Evolutionary conservation across 2,888 invertebrate species (phyloP).

Genomic region (Fissipunctia ypsillon): DNA sequence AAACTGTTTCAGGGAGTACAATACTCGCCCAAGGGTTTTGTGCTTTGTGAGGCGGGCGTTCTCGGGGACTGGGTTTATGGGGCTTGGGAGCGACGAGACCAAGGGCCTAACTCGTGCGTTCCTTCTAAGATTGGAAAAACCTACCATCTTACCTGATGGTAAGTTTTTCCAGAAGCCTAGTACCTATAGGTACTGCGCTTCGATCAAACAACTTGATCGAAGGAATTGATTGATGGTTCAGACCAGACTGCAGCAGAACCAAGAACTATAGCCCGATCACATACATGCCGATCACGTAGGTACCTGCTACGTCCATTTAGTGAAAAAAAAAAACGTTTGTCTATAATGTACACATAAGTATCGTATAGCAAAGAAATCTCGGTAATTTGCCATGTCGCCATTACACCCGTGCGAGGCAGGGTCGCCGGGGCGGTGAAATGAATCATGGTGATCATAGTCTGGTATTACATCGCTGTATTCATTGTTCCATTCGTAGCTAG

Average conservation of each 20-base stretch:
- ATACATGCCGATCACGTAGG: too few species aligned
- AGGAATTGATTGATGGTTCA: background rate
- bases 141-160: too few species aligned
- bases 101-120: background rate
- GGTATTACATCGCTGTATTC: constrained; percentile 12
- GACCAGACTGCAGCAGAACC: background rate
- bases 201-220: too few species aligned
- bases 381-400: background rate
- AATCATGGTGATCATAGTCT: constrained; percentile 12
- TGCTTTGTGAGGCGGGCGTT: background rate
- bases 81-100: background rate
- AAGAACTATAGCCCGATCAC: background rate
- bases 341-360: background rate
- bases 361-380: background rate
- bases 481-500: constrained; percentile 14
- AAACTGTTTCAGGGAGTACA: background rate
- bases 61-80: background rate
- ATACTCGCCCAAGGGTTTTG: background rate
- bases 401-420: background rate
- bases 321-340: background rate
- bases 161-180: too few species aligned
- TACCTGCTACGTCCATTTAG: background rate
- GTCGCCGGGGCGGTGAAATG: background rate
- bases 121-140: background rate
- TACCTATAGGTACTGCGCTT: too few species aligned